Base-by-base conservation (phyloP, 2,113 vertebrate species). In the Callorhinus ursinus region DNA sequence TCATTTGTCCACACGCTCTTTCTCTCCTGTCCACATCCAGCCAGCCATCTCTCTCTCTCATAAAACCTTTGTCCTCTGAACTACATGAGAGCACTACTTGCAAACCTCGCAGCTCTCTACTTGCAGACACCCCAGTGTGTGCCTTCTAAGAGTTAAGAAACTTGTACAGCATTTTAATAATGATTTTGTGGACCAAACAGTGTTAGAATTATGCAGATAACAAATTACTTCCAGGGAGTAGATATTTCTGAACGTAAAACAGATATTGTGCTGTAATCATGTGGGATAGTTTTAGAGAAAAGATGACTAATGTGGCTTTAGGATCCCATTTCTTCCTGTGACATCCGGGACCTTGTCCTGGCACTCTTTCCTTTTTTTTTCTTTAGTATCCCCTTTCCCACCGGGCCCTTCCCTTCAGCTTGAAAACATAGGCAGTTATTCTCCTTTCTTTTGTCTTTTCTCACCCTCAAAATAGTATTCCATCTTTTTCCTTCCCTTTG, bases 391-490 rank as follows among this genome's bases (percentile, higher is more conserved):
- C 72, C 24, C 49, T 84, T 97, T 84, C 67, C 71, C 65, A 33
- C 15, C 61, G 5, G 7, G 59, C 88, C 57, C 65, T 61, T 77
- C 76, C 59, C 57, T 84, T 95, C 42, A 93, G 72, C 74, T 72
- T 88, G 49, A 84, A 95, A 93, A 39, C 65, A 24, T 55, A 51
- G 95, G 21, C 36, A 81, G 0, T 33, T 82, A 80, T 36, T 85
- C 51, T 81, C 76, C 90, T 83, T 57, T 49, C 51, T 80, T 95
- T 76, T 89, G 59, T 96, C 80, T 89, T 85, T 96, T 95, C 88
- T 96, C 76, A 39, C 53, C 69, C 90, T 94, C n/a, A 82, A 31
- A 81, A 86, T 93, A 42, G 85, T 72, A 28, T 61, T 90, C 84
- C 42, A 26, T 93, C 31, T 49, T 88, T 55, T 91, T 86, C 94